A percentile compares a stretch with the other conserved stretches of the same genome.
phyloP scores from a whole-genome alignment of 2,797 vertebrate genomes.

The Ptychobarbus kaznakovi region DNA sequence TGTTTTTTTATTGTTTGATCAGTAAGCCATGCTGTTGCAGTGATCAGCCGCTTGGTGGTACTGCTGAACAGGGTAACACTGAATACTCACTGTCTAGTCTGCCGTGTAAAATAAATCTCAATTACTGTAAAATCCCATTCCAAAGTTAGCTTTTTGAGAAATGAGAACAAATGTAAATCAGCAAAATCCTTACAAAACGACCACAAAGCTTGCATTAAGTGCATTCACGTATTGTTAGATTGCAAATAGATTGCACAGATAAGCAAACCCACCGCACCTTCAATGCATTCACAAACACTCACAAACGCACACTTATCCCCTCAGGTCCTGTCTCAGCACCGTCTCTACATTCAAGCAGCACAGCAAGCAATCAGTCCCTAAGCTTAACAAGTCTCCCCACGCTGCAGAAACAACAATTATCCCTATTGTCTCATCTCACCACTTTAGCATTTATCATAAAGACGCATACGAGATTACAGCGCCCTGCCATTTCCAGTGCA shows the following conservation, averaged over 20 bases:
- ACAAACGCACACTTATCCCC: conserved; percentile 19
- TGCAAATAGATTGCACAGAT: not conserved
- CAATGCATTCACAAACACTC: not conserved
- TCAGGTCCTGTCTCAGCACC: conserved; percentile 26
- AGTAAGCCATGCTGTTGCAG: not conserved
- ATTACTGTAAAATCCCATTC: not conserved
- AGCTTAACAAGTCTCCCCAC: conserved; percentile 37
- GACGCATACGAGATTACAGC: not conserved
- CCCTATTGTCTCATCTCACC: conserved; percentile 19
- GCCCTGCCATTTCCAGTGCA: not conserved
- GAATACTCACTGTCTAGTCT: not conserved
- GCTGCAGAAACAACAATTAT: conserved; percentile 39
- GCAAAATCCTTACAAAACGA: not conserved
- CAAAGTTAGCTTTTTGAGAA: not conserved
- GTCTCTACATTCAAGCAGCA: conserved; percentile 10
- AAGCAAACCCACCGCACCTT: not conserved
- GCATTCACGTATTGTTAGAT: not conserved
- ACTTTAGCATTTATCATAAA: not conserved
- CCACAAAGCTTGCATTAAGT: not conserved
- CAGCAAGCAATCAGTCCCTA: conserved; percentile 19
- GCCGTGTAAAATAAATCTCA: not conserved
- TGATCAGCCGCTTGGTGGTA: conserved; percentile 30
- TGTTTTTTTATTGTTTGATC: not conserved
- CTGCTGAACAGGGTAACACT: conserved; percentile 11
- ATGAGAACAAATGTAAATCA: not conserved